Percentiles rank a stretch among this genome's conserved stretches.
These are phyloP conservation scores for Pristionchus exspectatus DNA, from an alignment of 2,888 invertebrate species.

Conservation along the genomic window DNA sequence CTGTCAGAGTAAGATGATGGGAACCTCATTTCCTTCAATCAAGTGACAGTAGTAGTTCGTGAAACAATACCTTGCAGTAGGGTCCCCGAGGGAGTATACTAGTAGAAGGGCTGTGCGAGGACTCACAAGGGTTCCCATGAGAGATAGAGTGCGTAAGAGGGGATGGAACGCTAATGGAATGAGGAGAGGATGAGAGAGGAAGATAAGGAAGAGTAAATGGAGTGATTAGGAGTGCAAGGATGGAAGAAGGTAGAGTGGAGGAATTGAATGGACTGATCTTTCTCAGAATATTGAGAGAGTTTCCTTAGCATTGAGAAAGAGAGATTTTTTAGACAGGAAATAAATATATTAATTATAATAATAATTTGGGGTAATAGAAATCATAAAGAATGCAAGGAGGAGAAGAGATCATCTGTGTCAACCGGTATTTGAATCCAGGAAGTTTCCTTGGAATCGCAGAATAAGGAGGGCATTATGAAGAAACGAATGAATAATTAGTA, in stretches of 20 bases:
- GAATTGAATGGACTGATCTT: neutral
- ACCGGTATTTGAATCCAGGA: too few relatives aligned
- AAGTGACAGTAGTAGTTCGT: neutral
- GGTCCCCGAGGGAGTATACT: neutral
- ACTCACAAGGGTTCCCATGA: constrained; percentile 30
- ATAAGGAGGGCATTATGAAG: too few relatives aligned
- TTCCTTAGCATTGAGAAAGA: too few relatives aligned
- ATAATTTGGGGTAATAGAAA: too few relatives aligned
- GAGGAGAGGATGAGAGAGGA: neutral
- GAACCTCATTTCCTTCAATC: neutral
- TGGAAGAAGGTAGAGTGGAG: neutral
- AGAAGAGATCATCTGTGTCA: too few relatives aligned
- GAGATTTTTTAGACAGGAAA: neutral
- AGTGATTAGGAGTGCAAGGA: constrained; percentile 14
- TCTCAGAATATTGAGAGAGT: neutral
- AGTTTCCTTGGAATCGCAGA: too few relatives aligned
- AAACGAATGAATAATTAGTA: neutral
- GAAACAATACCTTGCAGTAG: neutral
- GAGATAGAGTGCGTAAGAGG: constrained; percentile 30
- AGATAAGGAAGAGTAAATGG: constrained; percentile 28
- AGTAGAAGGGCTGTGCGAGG: neutral
- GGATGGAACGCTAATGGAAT: constrained; percentile 46
- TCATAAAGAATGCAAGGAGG: too few relatives aligned
- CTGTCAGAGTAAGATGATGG: neutral
- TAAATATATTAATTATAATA: too few relatives aligned